These are phyloP conservation scores for Plagiodera versicolora DNA, from an alignment of 2,888 invertebrate genomes.

Conservation along the genomic window DNA sequence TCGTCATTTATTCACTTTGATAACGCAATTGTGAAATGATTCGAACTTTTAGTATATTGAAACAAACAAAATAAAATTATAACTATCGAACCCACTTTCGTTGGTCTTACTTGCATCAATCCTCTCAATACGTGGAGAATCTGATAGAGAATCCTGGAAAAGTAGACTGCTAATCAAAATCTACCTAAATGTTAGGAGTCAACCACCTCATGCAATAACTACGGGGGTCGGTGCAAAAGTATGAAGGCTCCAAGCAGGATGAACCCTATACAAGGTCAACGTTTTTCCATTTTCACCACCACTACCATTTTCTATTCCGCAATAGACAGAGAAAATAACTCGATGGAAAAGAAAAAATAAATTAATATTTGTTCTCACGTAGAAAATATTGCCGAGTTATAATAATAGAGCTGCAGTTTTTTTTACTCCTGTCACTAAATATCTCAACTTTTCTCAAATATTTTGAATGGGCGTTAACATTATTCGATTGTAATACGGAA, in stretches of 20 bases:
- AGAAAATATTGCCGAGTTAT: too few species aligned
- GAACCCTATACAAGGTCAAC: not conserved
- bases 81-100: not conserved
- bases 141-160: not conserved
- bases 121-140: not conserved
- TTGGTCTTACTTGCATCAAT: not conserved
- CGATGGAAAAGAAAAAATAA: conserved; percentile 9
- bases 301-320: not conserved
- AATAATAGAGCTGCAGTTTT: too few species aligned
- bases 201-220: conserved; percentile 12
- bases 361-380: too few species aligned
- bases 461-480: too few species aligned
- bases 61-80: too few species aligned
- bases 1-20: too few species aligned
- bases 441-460: too few species aligned
- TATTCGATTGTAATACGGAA: too few species aligned
- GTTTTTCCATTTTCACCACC: not conserved
- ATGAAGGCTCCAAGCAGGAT: conserved; percentile 8
- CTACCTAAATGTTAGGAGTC: conserved; percentile 7
- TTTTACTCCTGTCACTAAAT: too few species aligned
- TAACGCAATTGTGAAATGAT: too few species aligned
- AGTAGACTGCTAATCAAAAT: not conserved
- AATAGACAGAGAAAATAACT: conserved; percentile 13
- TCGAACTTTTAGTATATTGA: too few species aligned
- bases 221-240: conserved; percentile 12